Conservation (phyloP, 2,113 vertebrate species). For the Tauraco erythrolophus region DNA sequence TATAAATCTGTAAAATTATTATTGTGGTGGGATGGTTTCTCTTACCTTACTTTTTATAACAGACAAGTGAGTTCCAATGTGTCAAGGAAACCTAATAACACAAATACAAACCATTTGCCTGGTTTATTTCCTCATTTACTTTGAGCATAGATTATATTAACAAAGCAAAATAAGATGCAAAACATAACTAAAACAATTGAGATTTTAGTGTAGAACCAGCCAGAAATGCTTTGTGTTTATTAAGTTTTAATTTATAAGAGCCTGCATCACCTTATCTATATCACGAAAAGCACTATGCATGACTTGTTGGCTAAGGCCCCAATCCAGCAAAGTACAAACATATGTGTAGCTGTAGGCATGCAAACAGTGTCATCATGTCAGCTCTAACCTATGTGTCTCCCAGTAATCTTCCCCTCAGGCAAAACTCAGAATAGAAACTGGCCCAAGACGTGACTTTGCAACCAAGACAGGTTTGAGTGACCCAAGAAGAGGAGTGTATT, state of each 20-base stretch:
- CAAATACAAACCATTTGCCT: not conserved
- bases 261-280: not conserved
- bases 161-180: not conserved
- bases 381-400: not conserved
- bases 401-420: not conserved
- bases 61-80: not conserved
- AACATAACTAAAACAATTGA: not conserved
- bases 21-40: not conserved
- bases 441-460: not conserved
- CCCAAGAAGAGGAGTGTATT: not conserved
- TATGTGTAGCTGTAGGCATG: not conserved
- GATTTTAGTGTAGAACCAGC: not conserved
- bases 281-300: not conserved
- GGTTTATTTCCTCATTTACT: not conserved
- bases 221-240: not conserved
- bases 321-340: not conserved
- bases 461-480: not conserved
- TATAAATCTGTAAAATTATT: not conserved
- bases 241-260: not conserved
- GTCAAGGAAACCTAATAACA: not conserved
- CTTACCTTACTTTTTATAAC: slow-evolving; percentile 7
- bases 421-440: not conserved
- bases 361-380: rapidly evolving
- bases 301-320: not conserved
- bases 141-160: not conserved